Percentiles rank a stretch among this genome's conserved stretches.
These are phyloP conservation scores for Odobenus rosmarus DNA, from an alignment of 2,113 vertebrate species.

Conservation along the genomic window DNA sequence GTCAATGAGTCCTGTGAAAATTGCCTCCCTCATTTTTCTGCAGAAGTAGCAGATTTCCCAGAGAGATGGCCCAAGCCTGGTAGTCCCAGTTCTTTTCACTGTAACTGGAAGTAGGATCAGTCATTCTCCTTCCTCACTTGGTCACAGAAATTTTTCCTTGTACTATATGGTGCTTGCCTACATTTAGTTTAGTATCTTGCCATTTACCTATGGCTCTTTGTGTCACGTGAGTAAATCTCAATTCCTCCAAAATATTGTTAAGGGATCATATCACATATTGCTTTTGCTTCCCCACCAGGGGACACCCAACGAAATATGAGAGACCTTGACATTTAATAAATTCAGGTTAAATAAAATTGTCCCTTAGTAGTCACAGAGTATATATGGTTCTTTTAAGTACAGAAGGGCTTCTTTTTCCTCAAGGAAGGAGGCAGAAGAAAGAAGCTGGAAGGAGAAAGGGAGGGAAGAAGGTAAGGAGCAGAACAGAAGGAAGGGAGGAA, in stretches of 20 bases:
- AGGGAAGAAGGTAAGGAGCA: not conserved
- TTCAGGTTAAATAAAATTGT: not conserved
- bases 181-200: not conserved
- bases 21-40: not conserved
- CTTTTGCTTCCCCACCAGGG: not conserved
- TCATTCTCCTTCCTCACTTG: not conserved
- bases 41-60: not conserved
- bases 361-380: not conserved
- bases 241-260: not conserved
- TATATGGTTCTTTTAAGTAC: not conserved
- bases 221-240: not conserved
- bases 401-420: not conserved
- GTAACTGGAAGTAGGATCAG: not conserved
- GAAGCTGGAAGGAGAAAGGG: not conserved
- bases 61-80: not conserved
- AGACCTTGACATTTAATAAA: not conserved
- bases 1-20: not conserved
- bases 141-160: not conserved
- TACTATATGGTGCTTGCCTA: not conserved
- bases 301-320: not conserved
- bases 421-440: not conserved
- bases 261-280: not conserved
- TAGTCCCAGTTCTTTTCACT: not conserved
- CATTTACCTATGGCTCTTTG: not conserved
- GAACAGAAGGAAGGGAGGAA: not conserved